Percentiles rank a stretch among this genome's conserved stretches.
Evolutionary conservation across 2,113 vertebrate genomes (phyloP).

Genomic region (Prionailurus viverrinus): DNA sequence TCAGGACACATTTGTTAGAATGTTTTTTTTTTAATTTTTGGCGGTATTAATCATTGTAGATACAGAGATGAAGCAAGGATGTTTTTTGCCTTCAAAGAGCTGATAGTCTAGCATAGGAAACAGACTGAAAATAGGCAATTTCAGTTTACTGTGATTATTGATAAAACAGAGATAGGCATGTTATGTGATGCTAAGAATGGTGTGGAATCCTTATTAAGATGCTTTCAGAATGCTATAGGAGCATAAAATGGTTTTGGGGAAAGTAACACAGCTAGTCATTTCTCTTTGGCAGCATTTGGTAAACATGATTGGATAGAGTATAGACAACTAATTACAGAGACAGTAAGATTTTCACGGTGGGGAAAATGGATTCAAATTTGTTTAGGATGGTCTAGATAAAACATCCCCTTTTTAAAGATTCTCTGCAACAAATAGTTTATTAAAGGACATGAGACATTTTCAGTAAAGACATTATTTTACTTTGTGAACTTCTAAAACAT

Average conservation of each 20-base stretch:
- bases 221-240: background rate
- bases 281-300: background rate
- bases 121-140: background rate
- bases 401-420: background rate
- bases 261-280: background rate
- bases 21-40: background rate
- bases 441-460: slow-evolving; percentile 20
- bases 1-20: background rate
- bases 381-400: background rate
- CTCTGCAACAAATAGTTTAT: background rate
- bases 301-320: background rate
- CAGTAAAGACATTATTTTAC: background rate
- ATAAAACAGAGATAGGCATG: background rate
- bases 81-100: background rate
- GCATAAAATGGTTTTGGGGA: background rate
- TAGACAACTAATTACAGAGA: background rate
- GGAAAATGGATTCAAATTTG: background rate
- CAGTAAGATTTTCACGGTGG: background rate
- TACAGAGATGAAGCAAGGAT: background rate
- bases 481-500: background rate
- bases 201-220: background rate
- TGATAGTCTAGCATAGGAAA: background rate
- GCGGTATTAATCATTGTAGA: background rate
- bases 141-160: background rate
- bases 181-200: background rate